Evolutionary conservation across 2,797 vertebrate genomes (phyloP).

Genomic region (Myioborus melanocephalus): DNA sequence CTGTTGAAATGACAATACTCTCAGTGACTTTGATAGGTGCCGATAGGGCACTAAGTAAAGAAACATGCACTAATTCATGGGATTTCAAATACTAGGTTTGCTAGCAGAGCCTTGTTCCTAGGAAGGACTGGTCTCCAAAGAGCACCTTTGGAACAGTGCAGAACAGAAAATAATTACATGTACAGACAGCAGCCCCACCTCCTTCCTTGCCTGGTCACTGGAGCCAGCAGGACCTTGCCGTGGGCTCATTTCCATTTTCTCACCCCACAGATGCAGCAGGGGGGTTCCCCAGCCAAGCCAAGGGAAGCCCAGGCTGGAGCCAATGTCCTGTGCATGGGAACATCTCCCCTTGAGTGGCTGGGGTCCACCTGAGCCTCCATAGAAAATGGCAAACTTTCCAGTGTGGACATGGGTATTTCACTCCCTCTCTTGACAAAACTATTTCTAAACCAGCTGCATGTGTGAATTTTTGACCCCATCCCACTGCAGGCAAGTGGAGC

Average conservation of each 20-base stretch:
- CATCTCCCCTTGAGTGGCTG: background rate
- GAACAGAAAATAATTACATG: background rate
- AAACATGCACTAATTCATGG: background rate
- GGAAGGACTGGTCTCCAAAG: background rate
- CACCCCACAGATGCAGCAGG: background rate
- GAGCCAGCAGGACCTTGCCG: background rate
- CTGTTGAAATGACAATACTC: background rate
- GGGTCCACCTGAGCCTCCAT: rapidly evolving
- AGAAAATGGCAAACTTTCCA: rapidly evolving
- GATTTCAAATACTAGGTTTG: background rate
- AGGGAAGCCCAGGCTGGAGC: rapidly evolving
- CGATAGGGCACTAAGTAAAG: background rate
- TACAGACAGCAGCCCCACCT: background rate
- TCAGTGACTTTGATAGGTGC: background rate
- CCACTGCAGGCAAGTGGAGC: background rate
- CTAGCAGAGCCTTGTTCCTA: background rate
- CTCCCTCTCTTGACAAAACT: background rate
- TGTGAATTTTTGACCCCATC: background rate
- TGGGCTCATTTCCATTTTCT: background rate
- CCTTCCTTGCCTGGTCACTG: background rate
- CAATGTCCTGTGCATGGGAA: rapidly evolving
- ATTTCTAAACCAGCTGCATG: background rate
- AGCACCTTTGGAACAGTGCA: background rate
- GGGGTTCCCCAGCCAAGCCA: rapidly evolving
- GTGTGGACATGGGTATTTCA: background rate